These are phyloP conservation scores for Anoplolepis gracilipes DNA, from an alignment of 1,140 invertebrate genomes.

Conservation along the genomic window DNA sequence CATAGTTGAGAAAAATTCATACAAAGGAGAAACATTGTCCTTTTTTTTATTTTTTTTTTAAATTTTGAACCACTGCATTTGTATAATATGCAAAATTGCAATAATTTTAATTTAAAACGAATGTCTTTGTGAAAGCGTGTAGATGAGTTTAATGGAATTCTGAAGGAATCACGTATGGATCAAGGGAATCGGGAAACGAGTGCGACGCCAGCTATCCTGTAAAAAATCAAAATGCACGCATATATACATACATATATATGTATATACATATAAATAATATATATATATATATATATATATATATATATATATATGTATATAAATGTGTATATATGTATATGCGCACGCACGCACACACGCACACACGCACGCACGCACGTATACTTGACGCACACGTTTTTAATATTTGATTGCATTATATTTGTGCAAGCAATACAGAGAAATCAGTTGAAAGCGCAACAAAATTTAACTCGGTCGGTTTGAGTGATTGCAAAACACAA, in stretches of 20 bases:
- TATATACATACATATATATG: constrained; percentile 24
- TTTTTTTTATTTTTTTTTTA: background rate
- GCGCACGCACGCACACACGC: background rate
- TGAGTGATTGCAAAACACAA: constrained; percentile 12
- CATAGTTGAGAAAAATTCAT: constrained; percentile 31
- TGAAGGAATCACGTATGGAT: constrained; percentile 50
- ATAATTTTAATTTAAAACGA: constrained; percentile 23
- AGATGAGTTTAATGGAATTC: constrained; percentile 38
- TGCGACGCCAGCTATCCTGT: constrained; percentile 86
- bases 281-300: constrained; percentile 15
- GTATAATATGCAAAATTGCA: background rate
- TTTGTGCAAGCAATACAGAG: constrained; percentile 28
- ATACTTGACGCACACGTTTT: constrained; percentile 13
- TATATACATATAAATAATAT: constrained; percentile 8
- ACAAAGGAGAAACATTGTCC: background rate
- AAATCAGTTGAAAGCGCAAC: constrained; percentile 7
- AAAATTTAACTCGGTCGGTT: constrained; percentile 2
- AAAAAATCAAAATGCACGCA: constrained; percentile 77
- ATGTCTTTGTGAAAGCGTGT: constrained; percentile 43
- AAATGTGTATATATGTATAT: constrained; percentile 25
- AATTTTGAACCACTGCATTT: constrained; percentile 9
- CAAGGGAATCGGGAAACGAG: constrained; percentile 78
- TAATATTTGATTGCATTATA: constrained; percentile 3
- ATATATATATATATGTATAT: constrained; percentile 1
- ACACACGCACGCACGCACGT: background rate